Evolutionary conservation across 1,140 invertebrate species (phyloP).

Genomic region (Lucilia cuprina): DNA sequence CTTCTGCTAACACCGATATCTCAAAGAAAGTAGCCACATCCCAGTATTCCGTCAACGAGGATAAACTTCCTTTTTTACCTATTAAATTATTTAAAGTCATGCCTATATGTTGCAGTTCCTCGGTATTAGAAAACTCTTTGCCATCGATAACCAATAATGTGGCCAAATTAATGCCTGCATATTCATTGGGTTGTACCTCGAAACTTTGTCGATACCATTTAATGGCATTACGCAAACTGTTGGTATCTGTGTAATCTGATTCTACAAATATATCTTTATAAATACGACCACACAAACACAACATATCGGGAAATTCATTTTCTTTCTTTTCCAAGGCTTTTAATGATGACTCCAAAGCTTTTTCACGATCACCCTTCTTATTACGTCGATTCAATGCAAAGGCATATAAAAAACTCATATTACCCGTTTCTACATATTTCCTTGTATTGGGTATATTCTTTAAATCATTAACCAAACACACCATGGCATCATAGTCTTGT

Average conservation of each 20-base stretch:
- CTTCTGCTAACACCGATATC: conserved; percentile 96
- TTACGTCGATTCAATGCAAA: conserved; percentile 97
- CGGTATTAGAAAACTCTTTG: conserved; percentile 91
- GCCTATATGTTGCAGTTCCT: conserved; percentile 83
- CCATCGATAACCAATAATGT: conserved; percentile 97
- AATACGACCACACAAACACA: conserved; percentile 98
- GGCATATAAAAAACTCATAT: conserved; percentile 92
- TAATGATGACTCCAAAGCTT: conserved; percentile 89
- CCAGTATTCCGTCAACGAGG: conserved; percentile 96
- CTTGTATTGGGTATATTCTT: conserved; percentile 91
- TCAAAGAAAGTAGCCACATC: conserved; percentile 99
- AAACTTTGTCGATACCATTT: conserved; percentile 99
- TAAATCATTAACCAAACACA: conserved; percentile 94
- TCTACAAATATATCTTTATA: conserved; percentile 99
- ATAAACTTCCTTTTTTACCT: conserved; percentile 95
- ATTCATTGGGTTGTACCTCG: conserved; percentile 97
- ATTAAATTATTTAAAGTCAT: conserved; percentile 97
- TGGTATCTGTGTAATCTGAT: conserved; percentile 87
- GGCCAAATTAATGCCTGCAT: conserved; percentile 98
- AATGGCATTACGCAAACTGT: conserved; percentile 91
- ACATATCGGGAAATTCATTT: conserved; percentile 93
- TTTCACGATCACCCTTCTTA: conserved; percentile 91
- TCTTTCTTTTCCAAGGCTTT: conserved; percentile 91
- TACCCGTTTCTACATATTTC: conserved; percentile 87
- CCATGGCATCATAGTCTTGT: conserved; percentile 98